phyloP scores from a whole-genome alignment of 2,797 vertebrate genomes.

The Remorina albescens region DNA sequence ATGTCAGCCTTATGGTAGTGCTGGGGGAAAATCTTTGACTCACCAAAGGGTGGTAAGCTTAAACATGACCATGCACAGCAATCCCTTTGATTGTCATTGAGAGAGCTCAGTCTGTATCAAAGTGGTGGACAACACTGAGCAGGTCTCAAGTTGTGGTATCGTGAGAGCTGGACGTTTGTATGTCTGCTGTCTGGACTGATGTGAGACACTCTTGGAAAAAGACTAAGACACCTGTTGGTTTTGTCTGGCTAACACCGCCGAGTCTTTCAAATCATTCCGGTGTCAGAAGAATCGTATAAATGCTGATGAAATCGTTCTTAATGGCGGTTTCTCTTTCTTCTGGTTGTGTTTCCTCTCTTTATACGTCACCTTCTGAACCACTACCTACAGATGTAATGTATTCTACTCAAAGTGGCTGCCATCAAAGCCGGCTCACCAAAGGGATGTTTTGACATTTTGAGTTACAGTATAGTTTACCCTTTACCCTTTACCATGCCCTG shows the following conservation, averaged over 20 bases:
- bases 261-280: slow-evolving; percentile 13
- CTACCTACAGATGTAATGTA: slow-evolving; percentile 31
- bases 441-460: slow-evolving; percentile 31
- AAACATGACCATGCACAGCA: not conserved
- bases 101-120: not conserved
- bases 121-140: not conserved
- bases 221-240: not conserved
- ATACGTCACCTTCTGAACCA: slow-evolving; percentile 33
- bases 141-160: not conserved
- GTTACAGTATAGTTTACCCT: slow-evolving; percentile 32
- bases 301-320: slow-evolving; percentile 30
- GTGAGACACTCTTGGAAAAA: not conserved
- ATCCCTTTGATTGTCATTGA: not conserved
- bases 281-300: slow-evolving; percentile 12
- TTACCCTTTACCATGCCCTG: too few relatives aligned
- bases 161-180: not conserved
- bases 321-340: slow-evolving; percentile 22
- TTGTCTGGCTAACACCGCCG: not conserved
- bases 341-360: slow-evolving; percentile 1
- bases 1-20: not conserved
- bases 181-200: not conserved
- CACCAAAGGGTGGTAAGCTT: too few relatives aligned
- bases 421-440: slow-evolving; percentile 6
- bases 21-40: not conserved
- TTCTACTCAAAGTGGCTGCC: slow-evolving; percentile 29